These are phyloP conservation scores for Prolemur simus DNA, from an alignment of 2,113 vertebrate genomes.

Conservation along the genomic window DNA sequence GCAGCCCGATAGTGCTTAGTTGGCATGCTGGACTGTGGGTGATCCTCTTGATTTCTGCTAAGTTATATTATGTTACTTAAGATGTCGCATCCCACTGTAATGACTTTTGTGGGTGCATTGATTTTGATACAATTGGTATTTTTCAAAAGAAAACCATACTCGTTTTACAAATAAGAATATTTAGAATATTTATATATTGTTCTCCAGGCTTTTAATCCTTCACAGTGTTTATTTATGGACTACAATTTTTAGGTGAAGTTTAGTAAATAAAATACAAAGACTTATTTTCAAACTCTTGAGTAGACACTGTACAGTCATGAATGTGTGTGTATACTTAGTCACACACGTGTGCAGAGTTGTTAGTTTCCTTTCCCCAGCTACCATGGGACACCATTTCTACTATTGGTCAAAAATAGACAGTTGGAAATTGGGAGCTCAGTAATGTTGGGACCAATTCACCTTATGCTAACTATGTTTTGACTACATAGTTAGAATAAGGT, in stretches of 20 bases:
- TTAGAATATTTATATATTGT: not conserved
- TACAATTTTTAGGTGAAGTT: not conserved
- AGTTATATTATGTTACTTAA: not conserved
- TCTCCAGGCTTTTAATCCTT: not conserved
- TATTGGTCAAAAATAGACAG: not conserved
- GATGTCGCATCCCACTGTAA: not conserved
- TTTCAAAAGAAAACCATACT: not conserved
- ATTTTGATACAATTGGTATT: not conserved
- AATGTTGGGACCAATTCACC: too few species aligned
- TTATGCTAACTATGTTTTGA: too few species aligned
- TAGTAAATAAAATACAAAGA: not conserved
- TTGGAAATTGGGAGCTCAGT: not conserved
- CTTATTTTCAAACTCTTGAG: not conserved
- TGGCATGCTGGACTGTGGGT: not conserved
- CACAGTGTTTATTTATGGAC: not conserved
- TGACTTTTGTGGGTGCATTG: not conserved
- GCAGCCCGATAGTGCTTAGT: too few species aligned
- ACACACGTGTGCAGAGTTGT: rapidly evolving
- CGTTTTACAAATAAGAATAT: not conserved
- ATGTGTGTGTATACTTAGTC: not conserved
- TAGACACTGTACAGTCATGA: not conserved
- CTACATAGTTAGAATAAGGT: not conserved
- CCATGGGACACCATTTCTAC: rapidly evolving
- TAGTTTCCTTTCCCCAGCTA: not conserved
- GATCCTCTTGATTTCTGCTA: not conserved